Base-by-base conservation (phyloP, 2,888 invertebrate genomes). In the Diarsia dahlii region DNA sequence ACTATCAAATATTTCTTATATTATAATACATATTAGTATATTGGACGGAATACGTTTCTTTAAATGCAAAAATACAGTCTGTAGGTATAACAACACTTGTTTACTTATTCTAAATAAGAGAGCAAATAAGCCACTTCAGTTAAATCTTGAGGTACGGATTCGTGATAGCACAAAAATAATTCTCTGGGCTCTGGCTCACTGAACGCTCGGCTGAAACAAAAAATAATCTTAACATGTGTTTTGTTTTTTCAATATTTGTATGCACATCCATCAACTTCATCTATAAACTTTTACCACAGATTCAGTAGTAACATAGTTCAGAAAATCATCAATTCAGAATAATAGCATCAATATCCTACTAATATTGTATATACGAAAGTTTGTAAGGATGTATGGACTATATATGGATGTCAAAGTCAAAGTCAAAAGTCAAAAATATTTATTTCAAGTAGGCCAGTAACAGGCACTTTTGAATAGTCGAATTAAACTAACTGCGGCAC, bases 81-180 rank as follows among this genome's bases (percentile, higher is more conserved):
- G n/a, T 23, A n/a, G n/a, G n/a, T n/a, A 18, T 67, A 45, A 58
- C 34, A 28, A 54, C n/a, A 72, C 58, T 10, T 45, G 4, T 50
- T 2, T 28, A 39, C 46, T 80, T 90, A 96, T 85, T 96, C 96
- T 83, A 96, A 95, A 93, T 96, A 97, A 72, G 96, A 97, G 6
- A 98, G 95, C 86, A 98, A 97, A 93, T 98, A 99, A 10, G 99
- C 99, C 89, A 99, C 97, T 97, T 99, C 99, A 0, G 99, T 97
- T 87, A 99, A 96, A 95, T 99, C 99, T 94, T 99, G 99, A 0
- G 99, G 98, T 20, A 98, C 97, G 46, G 98, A 98, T 82, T 99
- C 98, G 87, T 98, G 98, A 93, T 98, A 98, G 93, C 99, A 99
- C 62, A 99, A 97, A 90, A 98, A 99, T 18, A 99, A 95, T 92